These are phyloP conservation scores for Macroglossus sobrinus DNA, from an alignment of 2,113 vertebrate genomes.

Conservation along the genomic window DNA sequence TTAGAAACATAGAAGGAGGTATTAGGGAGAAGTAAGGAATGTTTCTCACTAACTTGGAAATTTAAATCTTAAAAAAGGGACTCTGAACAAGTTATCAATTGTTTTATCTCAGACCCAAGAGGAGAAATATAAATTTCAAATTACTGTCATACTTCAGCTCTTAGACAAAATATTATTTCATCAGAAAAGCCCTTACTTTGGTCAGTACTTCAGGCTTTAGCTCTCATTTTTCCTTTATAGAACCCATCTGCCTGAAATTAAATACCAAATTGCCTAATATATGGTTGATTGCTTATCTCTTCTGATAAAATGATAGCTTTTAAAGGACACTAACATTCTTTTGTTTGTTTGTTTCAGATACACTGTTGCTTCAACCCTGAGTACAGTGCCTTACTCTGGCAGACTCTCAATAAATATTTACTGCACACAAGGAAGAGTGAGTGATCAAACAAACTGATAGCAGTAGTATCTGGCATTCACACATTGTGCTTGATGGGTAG, in stretches of 20 bases:
- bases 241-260: not conserved
- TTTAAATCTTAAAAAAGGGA: not conserved
- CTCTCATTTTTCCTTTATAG: not conserved
- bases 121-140: conserved; percentile 19
- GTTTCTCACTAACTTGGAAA: not conserved
- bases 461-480: not conserved
- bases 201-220: not conserved
- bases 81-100: not conserved
- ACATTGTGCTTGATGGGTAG: not conserved
- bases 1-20: not conserved
- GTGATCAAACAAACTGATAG: not conserved
- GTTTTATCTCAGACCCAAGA: not conserved
- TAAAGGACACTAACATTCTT: not conserved
- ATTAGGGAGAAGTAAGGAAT: not conserved
- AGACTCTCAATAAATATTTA: not conserved
- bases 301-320: not conserved
- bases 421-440: not conserved
- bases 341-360: not conserved
- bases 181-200: not conserved
- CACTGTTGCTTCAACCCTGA: not conserved
- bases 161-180: not conserved
- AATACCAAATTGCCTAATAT: not conserved
- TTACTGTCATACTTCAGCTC: not conserved
- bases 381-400: not conserved
- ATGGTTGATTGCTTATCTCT: not conserved